Percentiles rank a stretch among this genome's conserved stretches.
These are phyloP conservation scores for Yponomeuta cagnagella DNA, from an alignment of 2,888 invertebrate genomes.

Conservation along the genomic window DNA sequence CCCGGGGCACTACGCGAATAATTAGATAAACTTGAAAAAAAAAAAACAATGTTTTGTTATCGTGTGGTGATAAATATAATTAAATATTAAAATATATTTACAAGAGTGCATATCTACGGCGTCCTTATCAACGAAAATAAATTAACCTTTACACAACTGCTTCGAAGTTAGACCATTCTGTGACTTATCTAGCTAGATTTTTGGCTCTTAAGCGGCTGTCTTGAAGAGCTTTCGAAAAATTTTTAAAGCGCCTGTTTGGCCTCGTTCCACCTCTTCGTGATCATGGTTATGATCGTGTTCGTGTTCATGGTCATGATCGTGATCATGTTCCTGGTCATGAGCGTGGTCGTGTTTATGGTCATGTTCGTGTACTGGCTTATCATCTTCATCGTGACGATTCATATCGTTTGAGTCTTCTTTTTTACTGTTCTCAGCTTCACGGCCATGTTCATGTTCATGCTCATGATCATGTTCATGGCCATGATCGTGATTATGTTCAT, in stretches of 20 bases:
- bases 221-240: conserved; percentile 42
- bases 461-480: conserved; percentile 8
- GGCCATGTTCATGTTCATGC: background rate
- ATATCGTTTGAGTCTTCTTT: conserved; percentile 8
- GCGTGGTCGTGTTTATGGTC: conserved; percentile 4
- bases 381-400: background rate
- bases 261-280: conserved; percentile 16
- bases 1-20: too few relatives aligned
- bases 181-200: too few relatives aligned
- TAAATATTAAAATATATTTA: conserved; percentile 42
- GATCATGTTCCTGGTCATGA: conserved; percentile 14
- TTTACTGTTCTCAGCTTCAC: conserved; percentile 11
- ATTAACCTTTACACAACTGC: background rate
- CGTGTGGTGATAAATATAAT: background rate
- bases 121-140: conserved; percentile 34
- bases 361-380: background rate
- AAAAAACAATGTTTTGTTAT: too few relatives aligned
- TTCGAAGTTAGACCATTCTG: background rate
- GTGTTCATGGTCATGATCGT: background rate
- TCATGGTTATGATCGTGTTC: conserved; percentile 13
- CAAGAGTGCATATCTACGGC: conserved; percentile 68
- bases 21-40: too few relatives aligned
- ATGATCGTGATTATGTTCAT: conserved; percentile 10
- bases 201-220: conserved; percentile 30
- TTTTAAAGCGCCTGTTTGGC: conserved; percentile 19